Evolutionary conservation across 2,113 vertebrate genomes (phyloP).

Genomic region (Copsychus sechellarum): DNA sequence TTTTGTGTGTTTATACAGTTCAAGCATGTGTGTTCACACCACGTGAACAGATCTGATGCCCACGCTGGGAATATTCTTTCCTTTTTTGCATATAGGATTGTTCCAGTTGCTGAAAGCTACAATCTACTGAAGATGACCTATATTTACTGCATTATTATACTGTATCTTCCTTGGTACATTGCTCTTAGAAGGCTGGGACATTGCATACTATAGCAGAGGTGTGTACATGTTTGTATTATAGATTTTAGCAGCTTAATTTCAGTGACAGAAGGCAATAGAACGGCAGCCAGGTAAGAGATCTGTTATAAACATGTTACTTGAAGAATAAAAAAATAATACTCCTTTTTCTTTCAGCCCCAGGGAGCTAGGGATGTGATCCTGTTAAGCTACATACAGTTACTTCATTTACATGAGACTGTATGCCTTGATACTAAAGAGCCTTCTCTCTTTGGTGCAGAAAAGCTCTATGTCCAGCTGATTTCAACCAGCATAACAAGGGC

Average conservation of each 20-base stretch:
- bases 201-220: not conserved
- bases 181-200: not conserved
- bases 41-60: not conserved
- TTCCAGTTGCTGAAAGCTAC: constrained; percentile 2
- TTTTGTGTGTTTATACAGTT: not conserved
- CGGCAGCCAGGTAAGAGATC: not conserved
- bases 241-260: constrained; percentile 12
- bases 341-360: constrained; percentile 2
- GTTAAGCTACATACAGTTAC: not conserved
- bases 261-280: not conserved
- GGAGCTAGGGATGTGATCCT: not conserved
- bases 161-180: not conserved
- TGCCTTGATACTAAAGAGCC: not conserved
- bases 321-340: not conserved
- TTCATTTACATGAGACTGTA: not conserved
- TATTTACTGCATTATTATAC: constrained; percentile 6
- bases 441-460: not conserved
- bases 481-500: not conserved
- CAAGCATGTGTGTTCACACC: not conserved
- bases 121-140: not conserved
- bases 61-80: not conserved
- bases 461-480: not conserved
- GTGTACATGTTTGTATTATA: not conserved
- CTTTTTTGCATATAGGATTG: not conserved
- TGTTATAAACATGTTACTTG: not conserved